Evolutionary conservation across 2,113 vertebrate genomes (phyloP).

Genomic region (Carettochelys insculpta): DNA sequence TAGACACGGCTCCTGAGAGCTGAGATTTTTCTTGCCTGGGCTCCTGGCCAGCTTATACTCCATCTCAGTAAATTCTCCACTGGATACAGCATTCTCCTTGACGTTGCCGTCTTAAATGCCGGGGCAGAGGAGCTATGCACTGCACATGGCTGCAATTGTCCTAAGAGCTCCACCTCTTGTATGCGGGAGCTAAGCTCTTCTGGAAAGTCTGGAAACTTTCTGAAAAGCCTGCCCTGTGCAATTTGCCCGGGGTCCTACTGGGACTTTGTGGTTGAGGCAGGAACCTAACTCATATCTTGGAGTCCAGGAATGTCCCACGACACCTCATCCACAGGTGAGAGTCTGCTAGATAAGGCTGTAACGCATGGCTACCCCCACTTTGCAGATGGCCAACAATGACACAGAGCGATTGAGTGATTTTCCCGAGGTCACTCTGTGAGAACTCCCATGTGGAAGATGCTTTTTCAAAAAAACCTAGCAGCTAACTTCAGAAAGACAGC

Average conservation of each 20-base stretch:
- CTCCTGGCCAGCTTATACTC: accelerated
- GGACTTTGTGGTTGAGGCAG: no score
- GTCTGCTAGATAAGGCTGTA: not conserved
- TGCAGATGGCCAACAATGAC: not conserved
- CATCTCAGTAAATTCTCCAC: no score
- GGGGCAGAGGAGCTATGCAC: not conserved
- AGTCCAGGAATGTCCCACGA: not conserved
- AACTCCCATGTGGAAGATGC: not conserved
- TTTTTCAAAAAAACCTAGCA: not conserved
- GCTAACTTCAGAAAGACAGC: not conserved
- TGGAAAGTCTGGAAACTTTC: not conserved
- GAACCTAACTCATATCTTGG: no score
- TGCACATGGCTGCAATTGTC: not conserved
- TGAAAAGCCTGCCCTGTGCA: no score
- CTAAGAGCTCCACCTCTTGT: no score
- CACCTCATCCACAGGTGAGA: not conserved
- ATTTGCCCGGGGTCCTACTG: no score
- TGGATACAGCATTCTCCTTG: not conserved
- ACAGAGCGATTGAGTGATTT: not conserved
- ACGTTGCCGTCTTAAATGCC: not conserved
- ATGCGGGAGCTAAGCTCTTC: not conserved
- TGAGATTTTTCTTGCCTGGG: not conserved
- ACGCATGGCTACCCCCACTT: no score
- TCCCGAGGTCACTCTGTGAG: no score
- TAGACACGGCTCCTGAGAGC: no score